Evolutionary conservation across 2,888 invertebrate genomes (phyloP).

Genomic region (Volucella zonaria): DNA sequence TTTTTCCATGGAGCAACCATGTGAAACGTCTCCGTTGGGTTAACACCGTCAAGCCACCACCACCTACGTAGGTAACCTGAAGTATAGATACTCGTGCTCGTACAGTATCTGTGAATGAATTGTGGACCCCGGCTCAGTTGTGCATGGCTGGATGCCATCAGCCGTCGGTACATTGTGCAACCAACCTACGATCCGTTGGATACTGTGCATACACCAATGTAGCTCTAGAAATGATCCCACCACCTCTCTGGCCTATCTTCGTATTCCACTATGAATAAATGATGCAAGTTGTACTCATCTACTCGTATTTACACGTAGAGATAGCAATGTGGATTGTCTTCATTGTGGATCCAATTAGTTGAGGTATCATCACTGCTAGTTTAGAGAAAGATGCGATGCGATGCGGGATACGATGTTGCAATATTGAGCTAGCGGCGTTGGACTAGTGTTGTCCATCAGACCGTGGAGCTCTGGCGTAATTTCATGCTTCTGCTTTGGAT

Average conservation of each 20-base stretch:
- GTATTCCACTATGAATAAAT: background rate
- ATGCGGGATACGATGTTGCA: conserved; percentile 33
- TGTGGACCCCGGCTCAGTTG: conserved; percentile 23
- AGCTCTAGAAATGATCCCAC: conserved; percentile 10
- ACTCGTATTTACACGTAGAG: background rate
- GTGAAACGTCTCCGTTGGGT: conserved; percentile 49
- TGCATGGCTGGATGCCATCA: conserved; percentile 60
- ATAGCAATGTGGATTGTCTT: conserved; percentile 20
- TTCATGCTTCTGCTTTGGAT: conserved; percentile 56
- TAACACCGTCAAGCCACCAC: conserved; percentile 29
- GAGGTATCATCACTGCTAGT: conserved; percentile 27
- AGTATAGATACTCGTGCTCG: background rate
- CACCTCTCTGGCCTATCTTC: background rate
- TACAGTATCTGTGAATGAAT: conserved; percentile 26
- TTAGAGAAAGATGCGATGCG: conserved; percentile 7
- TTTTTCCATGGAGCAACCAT: conserved; percentile 48
- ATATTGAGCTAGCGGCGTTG: conserved; percentile 1
- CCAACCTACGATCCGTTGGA: conserved; percentile 23
- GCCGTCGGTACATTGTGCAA: conserved; percentile 53
- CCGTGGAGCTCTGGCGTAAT: conserved; percentile 54
- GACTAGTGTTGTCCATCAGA: conserved; percentile 27
- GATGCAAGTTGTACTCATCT: conserved; percentile 43
- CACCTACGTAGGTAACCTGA: conserved; percentile 25
- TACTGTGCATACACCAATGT: conserved; percentile 13
- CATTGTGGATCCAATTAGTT: conserved; percentile 51